Conservation (phyloP, 2,113 vertebrate genomes). For the Chitala chitala region DNA sequence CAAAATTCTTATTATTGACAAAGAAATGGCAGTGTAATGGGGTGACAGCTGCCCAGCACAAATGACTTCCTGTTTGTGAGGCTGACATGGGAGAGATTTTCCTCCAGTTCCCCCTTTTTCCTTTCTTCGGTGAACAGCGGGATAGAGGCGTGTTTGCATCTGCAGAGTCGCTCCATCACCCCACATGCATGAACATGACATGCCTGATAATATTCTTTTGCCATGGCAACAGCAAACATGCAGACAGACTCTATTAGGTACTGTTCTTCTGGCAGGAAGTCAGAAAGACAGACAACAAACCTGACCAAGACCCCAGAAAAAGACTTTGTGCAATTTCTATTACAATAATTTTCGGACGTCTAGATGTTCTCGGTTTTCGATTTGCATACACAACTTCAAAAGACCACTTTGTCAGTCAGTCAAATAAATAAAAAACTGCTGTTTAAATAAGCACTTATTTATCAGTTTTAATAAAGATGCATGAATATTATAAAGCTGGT, state of each 20-base stretch:
- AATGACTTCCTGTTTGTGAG: constrained; percentile 66
- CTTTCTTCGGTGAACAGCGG: constrained; percentile 49
- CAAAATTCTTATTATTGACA: constrained; percentile 69
- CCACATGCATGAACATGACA: constrained; percentile 79
- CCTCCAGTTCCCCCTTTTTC: constrained; percentile 44
- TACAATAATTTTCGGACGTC: constrained; percentile 22
- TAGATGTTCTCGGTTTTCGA: constrained; percentile 15
- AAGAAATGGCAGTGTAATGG: neutral
- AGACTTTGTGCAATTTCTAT: constrained; percentile 11
- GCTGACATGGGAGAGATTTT: constrained; percentile 69
- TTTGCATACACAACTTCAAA: neutral
- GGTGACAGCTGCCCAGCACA: neutral
- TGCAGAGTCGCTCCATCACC: constrained; percentile 60
- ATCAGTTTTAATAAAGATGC: no score
- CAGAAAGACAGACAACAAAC: constrained; percentile 69
- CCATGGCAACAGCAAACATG: constrained; percentile 84
- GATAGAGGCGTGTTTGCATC: constrained; percentile 67
- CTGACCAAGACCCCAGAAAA: constrained; percentile 18
- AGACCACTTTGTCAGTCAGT: neutral
- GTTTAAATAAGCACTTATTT: constrained; percentile 7
- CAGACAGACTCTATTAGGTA: constrained; percentile 74
- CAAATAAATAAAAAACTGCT: neutral
- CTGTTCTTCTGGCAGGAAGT: constrained; percentile 61
- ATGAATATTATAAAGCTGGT: no score
- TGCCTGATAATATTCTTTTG: constrained; percentile 73